Evolutionary conservation across 2,113 vertebrate genomes (phyloP).

Genomic region (Poeciliopsis prolifica): DNA sequence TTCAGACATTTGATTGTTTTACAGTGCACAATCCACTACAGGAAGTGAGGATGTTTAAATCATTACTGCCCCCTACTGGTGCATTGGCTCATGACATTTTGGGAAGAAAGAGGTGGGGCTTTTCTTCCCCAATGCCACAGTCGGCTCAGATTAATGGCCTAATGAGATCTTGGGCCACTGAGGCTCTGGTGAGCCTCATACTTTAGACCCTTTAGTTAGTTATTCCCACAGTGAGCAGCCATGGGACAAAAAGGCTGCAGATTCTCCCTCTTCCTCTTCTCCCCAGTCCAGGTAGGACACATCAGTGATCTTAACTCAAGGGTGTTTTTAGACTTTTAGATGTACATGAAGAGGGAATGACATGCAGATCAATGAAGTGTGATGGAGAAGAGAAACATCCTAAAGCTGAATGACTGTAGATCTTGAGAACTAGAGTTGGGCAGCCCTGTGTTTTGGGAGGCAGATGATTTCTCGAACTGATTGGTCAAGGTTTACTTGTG

Average conservation of each 20-base stretch:
- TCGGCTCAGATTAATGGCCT: conserved; percentile 69
- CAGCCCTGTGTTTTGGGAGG: background rate
- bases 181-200: conserved; percentile 41
- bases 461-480: background rate
- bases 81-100: background rate
- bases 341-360: background rate
- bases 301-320: background rate
- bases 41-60: conserved; percentile 5
- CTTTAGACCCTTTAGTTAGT: conserved; percentile 29
- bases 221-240: conserved; percentile 51
- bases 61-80: conserved; percentile 59
- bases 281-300: conserved; percentile 77
- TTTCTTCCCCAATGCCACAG: conserved; percentile 41
- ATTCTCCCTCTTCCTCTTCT: conserved; percentile 78
- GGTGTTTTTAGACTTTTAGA: no score
- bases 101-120: conserved; percentile 9
- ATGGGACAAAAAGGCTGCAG: conserved; percentile 82
- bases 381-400: background rate
- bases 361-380: background rate
- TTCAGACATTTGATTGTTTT: background rate
- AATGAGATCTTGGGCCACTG: conserved; percentile 67
- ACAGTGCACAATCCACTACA: background rate
- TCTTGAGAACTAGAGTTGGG: background rate
- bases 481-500: background rate
- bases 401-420: background rate